Evolutionary conservation across 2,113 vertebrate genomes (phyloP).

Genomic region (Clarias batrachus): DNA sequence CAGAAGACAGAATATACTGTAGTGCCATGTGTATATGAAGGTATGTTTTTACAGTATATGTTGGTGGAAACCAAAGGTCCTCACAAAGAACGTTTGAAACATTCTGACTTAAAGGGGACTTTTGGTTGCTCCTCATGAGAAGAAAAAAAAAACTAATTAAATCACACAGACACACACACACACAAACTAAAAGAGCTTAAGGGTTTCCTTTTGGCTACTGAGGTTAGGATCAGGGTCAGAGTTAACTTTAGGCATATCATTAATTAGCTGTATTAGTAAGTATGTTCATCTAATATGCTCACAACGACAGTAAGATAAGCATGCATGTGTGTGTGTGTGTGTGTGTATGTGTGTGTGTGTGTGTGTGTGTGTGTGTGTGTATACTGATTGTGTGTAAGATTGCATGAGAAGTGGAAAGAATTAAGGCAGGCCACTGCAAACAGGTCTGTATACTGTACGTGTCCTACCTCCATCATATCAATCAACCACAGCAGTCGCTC

Average conservation of each 20-base stretch:
- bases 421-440: constrained; percentile 35
- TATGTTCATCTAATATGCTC: neutral
- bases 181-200: neutral
- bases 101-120: neutral
- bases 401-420: neutral
- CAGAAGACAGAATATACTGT: neutral
- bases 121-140: neutral
- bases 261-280: neutral
- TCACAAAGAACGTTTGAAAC: neutral
- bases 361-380: neutral
- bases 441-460: constrained; percentile 28
- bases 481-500: constrained; percentile 96
- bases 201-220: neutral
- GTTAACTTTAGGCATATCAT: neutral
- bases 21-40: neutral
- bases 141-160: neutral
- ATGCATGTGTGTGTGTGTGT: neutral
- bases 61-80: neutral
- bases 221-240: neutral
- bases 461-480: constrained; percentile 98
- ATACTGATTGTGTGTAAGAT: neutral
- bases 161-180: neutral
- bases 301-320: neutral
- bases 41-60: neutral
- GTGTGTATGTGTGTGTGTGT: neutral